Percentiles rank a stretch among this genome's conserved stretches.
Conservation (phyloP, 2,113 vertebrate species). For the Mesocricetus auratus region DNA sequence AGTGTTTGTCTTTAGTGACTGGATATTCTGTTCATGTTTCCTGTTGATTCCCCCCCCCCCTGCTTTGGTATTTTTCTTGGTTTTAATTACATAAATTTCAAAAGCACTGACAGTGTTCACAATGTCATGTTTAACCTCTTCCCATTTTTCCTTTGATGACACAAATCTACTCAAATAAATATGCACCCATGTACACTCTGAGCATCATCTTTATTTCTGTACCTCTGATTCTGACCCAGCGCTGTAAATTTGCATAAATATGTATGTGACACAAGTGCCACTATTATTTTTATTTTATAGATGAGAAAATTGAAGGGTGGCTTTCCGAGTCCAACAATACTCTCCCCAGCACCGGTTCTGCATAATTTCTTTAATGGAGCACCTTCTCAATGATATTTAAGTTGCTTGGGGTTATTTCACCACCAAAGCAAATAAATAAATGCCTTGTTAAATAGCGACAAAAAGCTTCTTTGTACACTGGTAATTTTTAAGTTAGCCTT, state of each 20-base stretch:
- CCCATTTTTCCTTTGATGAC: not conserved
- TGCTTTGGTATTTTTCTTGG: not conserved
- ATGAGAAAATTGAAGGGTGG: not conserved
- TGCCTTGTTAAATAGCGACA: not conserved
- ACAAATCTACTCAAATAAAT: not conserved
- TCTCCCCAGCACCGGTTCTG: no score
- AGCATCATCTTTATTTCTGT: not conserved
- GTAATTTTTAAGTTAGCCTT: not conserved
- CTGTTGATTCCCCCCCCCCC: not conserved
- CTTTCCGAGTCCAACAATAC: not conserved
- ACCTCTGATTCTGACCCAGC: not conserved
- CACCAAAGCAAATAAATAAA: not conserved
- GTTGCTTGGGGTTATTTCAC: not conserved
- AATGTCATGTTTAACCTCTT: not conserved
- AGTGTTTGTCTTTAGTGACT: not conserved
- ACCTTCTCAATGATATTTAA: not conserved
- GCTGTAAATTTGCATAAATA: not conserved
- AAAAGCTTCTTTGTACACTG: not conserved
- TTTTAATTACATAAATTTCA: not conserved
- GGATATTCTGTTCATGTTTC: not conserved
- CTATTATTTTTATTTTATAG: not conserved
- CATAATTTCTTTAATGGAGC: not conserved
- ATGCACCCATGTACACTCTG: not conserved
- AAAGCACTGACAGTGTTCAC: not conserved
- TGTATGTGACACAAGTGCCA: not conserved